Conservation (phyloP, 2,888 invertebrate genomes). For the Drosophila multiciliata region DNA sequence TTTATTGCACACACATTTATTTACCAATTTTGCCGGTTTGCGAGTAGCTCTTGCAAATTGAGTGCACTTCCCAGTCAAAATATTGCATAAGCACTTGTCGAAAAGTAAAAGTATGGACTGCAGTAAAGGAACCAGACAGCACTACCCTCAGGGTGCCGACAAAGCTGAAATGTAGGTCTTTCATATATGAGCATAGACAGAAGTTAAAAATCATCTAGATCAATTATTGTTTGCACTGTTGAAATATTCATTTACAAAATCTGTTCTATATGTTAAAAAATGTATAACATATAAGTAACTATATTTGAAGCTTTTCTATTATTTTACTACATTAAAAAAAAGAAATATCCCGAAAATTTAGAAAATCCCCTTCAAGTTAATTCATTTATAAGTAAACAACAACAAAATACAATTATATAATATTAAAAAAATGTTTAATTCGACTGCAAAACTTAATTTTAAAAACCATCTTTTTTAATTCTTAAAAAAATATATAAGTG, state of each 20-base stretch:
- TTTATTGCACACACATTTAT: conserved; percentile 64
- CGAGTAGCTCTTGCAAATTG: conserved; percentile 42
- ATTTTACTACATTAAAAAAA: not conserved
- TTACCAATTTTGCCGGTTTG: conserved; percentile 36
- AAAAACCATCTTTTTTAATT: not conserved
- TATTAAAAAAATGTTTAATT: not conserved
- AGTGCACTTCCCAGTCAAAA: conserved; percentile 57
- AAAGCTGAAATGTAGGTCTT: conserved; percentile 1
- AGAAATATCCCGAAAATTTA: not conserved
- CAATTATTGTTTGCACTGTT: not conserved
- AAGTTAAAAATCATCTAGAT: not conserved
- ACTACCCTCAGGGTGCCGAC: conserved; percentile 27
- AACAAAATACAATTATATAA: not conserved
- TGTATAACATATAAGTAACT: not conserved
- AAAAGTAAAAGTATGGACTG: conserved; percentile 68
- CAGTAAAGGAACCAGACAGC: conserved; percentile 14
- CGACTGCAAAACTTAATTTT: not conserved
- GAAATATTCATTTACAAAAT: not conserved
- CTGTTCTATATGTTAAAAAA: not conserved
- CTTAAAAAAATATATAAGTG: not conserved
- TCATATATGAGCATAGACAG: not conserved
- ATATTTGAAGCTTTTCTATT: not conserved
- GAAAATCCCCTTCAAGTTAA: not conserved
- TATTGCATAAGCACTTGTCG: conserved; percentile 64
- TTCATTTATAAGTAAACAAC: not conserved